These are phyloP conservation scores for Minunthozetes semirufus DNA, from an alignment of 2,888 invertebrate genomes.

Conservation along the genomic window DNA sequence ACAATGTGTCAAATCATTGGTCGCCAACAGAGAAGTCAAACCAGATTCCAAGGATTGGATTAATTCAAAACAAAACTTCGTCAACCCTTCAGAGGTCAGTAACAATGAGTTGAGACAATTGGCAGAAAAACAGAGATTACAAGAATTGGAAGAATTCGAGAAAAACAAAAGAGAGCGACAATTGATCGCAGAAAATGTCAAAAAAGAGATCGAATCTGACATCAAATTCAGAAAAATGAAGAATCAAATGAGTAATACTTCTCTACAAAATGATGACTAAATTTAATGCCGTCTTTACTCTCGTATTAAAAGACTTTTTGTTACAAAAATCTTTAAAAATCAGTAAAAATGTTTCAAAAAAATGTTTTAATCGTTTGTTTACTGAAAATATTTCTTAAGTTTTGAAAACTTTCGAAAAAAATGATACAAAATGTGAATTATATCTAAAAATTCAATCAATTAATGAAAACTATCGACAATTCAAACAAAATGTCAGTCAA, in stretches of 20 bases:
- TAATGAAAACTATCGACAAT: neutral
- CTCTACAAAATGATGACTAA: neutral
- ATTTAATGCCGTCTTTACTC: no score
- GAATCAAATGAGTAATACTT: neutral
- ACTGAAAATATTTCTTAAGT: no score
- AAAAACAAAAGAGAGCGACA: neutral
- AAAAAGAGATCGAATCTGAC: constrained; percentile 21
- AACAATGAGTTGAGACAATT: neutral
- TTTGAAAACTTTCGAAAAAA: no score
- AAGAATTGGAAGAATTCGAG: neutral
- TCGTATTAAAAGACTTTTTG: no score
- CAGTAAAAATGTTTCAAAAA: no score
- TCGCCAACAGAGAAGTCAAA: constrained; percentile 10
- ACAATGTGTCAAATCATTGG: neutral
- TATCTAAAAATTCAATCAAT: no score
- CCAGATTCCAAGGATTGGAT: constrained; percentile 13
- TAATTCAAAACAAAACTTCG: neutral
- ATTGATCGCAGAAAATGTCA: constrained; percentile 11
- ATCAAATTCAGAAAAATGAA: constrained; percentile 1
- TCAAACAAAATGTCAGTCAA: neutral
- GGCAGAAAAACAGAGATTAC: neutral
- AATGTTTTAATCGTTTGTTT: no score
- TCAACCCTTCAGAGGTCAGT: neutral
- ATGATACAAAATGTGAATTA: no score
- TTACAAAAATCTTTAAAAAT: no score